Evolutionary conservation across 2,113 vertebrate genomes (phyloP).

Genomic region (Ariopsis seemanni): DNA sequence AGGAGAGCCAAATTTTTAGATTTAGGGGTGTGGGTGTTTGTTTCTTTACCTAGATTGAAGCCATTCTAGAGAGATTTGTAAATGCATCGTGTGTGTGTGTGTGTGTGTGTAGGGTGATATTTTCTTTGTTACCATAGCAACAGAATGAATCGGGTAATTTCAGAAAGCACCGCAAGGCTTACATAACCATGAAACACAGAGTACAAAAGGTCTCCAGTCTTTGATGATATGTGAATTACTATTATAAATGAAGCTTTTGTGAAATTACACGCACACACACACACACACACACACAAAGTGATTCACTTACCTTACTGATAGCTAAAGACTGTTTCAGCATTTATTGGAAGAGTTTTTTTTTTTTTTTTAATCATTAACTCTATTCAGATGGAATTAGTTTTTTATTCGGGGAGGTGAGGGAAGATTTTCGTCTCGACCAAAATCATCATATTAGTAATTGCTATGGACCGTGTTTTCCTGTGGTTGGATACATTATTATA

Average conservation of each 20-base stretch:
- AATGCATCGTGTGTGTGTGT: conserved; percentile 3
- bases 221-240: conserved; percentile 17
- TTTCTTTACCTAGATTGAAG: conserved; percentile 10
- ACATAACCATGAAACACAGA: conserved; percentile 29
- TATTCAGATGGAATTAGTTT: neutral
- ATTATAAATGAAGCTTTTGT: conserved; percentile 23
- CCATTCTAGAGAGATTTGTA: conserved; percentile 33
- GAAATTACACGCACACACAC: conserved; percentile 7
- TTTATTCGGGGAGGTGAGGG: neutral
- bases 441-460: neutral
- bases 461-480: neutral
- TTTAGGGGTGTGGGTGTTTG: conserved; percentile 28
- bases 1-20: conserved; percentile 19
- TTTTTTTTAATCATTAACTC: neutral
- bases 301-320: neutral
- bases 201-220: neutral
- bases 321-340: neutral
- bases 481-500: neutral
- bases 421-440: neutral
- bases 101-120: conserved; percentile 1
- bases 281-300: conserved; percentile 4
- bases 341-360: neutral
- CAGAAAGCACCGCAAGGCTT: conserved; percentile 20
- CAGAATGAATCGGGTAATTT: conserved; percentile 32
- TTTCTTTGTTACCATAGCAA: conserved; percentile 37